Percentiles rank a stretch among this genome's conserved stretches.
Evolutionary conservation across 2,797 vertebrate genomes (phyloP).

Genomic region (Novumbra hubbsi): DNA sequence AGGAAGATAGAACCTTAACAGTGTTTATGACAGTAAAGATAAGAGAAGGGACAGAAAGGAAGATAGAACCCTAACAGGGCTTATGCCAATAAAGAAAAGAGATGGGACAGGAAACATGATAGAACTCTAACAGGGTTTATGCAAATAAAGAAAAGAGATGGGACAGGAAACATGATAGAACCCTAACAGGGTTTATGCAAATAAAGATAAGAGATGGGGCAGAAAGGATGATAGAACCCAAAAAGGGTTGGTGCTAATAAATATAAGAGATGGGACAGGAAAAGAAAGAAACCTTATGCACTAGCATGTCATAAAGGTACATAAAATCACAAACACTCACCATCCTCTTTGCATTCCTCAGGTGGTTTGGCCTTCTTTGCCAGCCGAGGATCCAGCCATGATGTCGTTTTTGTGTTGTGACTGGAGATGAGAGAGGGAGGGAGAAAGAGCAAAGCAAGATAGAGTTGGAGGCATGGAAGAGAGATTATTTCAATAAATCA

Average conservation of each 20-base stretch:
- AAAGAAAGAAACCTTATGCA: neutral
- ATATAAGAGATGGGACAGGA: neutral
- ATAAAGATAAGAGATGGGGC: no score
- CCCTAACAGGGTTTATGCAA: no score
- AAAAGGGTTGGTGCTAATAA: no score
- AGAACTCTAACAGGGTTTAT: no score
- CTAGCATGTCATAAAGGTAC: conserved; percentile 34
- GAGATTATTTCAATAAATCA: neutral
- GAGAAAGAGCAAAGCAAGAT: conserved; percentile 18
- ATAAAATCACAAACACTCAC: conserved; percentile 76
- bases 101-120: no score
- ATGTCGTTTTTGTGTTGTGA: conserved; percentile 99
- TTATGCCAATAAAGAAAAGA: no score
- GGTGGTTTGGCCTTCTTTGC: conserved; percentile 99
- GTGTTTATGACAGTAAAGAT: no score
- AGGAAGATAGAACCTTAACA: neutral
- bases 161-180: no score
- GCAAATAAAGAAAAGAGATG: no score
- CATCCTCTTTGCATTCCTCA: conserved; percentile 98
- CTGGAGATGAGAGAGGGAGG: conserved; percentile 73
- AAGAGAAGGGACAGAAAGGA: conserved; percentile 3
- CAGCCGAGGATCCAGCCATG: conserved; percentile 98
- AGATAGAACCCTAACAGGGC: neutral
- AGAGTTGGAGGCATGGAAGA: conserved; percentile 29
- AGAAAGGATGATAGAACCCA: no score